Conservation (phyloP, 1,140 invertebrate genomes). For the Portunus trituberculatus region DNA sequence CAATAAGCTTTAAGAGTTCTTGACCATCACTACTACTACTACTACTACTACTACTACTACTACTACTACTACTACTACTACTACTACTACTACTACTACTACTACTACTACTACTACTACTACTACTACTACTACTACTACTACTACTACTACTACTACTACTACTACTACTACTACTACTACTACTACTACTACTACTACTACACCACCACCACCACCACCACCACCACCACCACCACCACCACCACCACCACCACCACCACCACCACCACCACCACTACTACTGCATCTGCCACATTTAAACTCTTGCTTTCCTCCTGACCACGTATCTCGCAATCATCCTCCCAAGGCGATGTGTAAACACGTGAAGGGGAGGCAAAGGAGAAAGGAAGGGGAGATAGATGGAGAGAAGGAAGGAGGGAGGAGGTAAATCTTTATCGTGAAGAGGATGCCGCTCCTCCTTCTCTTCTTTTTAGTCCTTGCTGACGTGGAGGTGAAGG, state of each 20-base stretch:
- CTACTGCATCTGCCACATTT: neutral
- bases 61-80: conserved; percentile 17
- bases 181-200: conserved; percentile 16
- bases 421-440: too few relatives aligned
- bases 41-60: neutral
- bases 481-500: too few relatives aligned
- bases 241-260: too few relatives aligned
- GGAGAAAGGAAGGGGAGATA: neutral
- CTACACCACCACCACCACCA: too few relatives aligned
- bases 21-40: neutral
- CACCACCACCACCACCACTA: too few relatives aligned
- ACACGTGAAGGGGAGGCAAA: neutral
- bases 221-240: too few relatives aligned
- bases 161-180: neutral
- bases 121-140: conserved; percentile 49
- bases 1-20: too few relatives aligned
- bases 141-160: conserved; percentile 30
- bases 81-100: conserved; percentile 4
- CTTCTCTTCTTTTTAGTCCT: too few relatives aligned
- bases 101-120: neutral
- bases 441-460: too few relatives aligned
- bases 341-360: neutral
- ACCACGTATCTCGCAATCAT: neutral
- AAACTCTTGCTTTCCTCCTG: neutral
- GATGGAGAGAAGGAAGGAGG: too few relatives aligned